A percentile compares a stretch with the other conserved stretches of the same genome.
Evolutionary conservation across 92 coral and sea anemone species (phyloP).

Genomic region (Siderastrea siderea): DNA sequence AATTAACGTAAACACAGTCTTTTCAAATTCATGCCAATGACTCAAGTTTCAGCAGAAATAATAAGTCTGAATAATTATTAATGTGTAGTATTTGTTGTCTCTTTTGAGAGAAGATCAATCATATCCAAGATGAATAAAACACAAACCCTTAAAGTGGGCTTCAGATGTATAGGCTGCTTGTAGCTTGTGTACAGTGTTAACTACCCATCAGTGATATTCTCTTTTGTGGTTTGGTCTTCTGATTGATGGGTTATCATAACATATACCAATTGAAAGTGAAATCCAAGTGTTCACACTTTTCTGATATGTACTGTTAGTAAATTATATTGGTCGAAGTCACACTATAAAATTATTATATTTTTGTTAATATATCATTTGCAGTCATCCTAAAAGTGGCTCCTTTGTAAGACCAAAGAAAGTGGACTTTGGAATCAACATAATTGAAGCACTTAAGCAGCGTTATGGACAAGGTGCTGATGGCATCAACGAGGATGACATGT

Average conservation of each 20-base stretch:
- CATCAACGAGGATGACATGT: constrained; percentile 70
- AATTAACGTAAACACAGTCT: no score
- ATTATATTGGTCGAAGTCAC: not conserved
- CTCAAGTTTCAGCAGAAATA: no score
- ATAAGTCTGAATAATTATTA: no score
- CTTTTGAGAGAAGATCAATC: no score
- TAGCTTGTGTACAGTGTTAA: no score
- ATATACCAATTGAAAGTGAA: no score
- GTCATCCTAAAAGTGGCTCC: constrained; percentile 86
- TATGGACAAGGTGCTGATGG: constrained; percentile 70
- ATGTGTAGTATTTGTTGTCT: no score
- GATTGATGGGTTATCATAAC: not conserved
- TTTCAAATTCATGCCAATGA: no score
- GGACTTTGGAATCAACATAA: constrained; percentile 85
- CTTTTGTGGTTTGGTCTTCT: not conserved
- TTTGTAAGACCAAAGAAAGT: constrained; percentile 94
- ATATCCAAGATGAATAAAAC: no score
- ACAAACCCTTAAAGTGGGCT: no score
- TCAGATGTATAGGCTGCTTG: no score
- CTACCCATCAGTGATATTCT: no score
- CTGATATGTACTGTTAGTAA: not conserved
- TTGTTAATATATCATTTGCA: constrained; percentile 2
- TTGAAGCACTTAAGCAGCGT: constrained; percentile 78
- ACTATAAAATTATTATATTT: not conserved
- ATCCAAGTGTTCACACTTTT: not conserved